These are phyloP conservation scores for Mycogona germanica DNA, from an alignment of 2,888 invertebrate species.

Conservation along the genomic window DNA sequence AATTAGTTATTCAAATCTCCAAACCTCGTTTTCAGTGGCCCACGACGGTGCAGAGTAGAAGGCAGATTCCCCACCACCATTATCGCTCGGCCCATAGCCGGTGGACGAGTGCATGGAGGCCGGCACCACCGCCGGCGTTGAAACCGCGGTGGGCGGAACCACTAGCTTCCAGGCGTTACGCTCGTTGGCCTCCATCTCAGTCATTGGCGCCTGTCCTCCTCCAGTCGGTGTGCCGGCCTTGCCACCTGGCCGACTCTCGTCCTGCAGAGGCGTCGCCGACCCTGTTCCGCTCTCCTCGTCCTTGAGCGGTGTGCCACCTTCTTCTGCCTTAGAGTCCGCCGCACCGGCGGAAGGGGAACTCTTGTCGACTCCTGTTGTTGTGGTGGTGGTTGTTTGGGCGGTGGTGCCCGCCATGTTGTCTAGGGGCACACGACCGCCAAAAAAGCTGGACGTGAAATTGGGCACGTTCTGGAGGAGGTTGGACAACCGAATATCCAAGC, in stretches of 20 bases:
- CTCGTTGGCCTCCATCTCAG: no score
- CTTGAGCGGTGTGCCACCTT: constrained; percentile 23
- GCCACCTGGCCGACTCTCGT: constrained; percentile 21
- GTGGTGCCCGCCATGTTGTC: background rate
- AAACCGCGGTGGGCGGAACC: no score
- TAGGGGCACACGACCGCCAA: constrained; percentile 20
- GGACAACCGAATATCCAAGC: constrained; percentile 25
- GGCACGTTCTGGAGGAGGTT: constrained; percentile 26
- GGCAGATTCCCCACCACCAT: no score
- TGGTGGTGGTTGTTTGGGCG: background rate
- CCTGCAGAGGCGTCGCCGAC: constrained; percentile 24
- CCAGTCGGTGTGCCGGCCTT: background rate
- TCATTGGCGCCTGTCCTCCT: no score
- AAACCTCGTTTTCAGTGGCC: no score
- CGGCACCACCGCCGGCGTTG: no score
- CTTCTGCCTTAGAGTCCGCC: constrained; percentile 1
- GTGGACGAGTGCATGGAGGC: no score
- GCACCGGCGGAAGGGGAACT: background rate
- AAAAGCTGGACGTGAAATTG: constrained; percentile 19
- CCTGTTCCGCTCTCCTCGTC: constrained; percentile 24
- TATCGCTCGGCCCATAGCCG: no score
- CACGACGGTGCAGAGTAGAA: no score
- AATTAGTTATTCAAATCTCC: no score
- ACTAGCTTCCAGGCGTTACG: no score
- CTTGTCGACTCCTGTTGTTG: constrained; percentile 2